Evolutionary conservation across 2,888 invertebrate species (phyloP).

Genomic region (Stenolophus ochropezus): DNA sequence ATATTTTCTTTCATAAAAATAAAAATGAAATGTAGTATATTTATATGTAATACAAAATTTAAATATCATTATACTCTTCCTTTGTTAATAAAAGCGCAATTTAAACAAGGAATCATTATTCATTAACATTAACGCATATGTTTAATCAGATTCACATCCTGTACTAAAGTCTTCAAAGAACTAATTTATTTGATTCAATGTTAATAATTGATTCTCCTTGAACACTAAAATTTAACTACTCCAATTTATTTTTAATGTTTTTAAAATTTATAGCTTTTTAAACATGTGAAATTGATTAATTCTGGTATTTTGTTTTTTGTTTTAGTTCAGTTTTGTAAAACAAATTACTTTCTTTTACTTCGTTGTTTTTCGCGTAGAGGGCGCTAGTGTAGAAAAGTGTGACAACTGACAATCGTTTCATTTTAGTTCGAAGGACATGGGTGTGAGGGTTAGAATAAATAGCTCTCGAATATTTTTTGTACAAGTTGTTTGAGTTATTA

Average conservation of each 20-base stretch:
- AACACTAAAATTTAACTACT: too few species aligned
- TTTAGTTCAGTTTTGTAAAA: background rate
- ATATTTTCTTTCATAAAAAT: slow-evolving; percentile 1
- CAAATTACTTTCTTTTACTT: background rate
- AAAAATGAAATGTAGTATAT: background rate
- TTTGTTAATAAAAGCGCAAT: background rate
- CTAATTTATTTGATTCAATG: too few species aligned
- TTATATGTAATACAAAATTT: slow-evolving; percentile 10
- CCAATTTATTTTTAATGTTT: background rate
- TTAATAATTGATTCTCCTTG: too few species aligned
- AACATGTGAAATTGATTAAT: background rate
- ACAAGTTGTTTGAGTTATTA: background rate
- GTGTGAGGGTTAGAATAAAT: slow-evolving; percentile 45
- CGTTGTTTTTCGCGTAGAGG: background rate
- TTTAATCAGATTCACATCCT: background rate
- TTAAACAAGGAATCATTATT: background rate
- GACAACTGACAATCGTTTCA: slow-evolving; percentile 39
- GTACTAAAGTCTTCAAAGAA: too few species aligned
- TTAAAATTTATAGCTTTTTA: background rate
- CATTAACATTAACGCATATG: background rate
- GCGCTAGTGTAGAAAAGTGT: background rate
- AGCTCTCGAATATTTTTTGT: slow-evolving; percentile 7
- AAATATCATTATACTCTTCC: background rate
- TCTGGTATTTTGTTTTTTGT: background rate
- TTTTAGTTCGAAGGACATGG: slow-evolving; percentile 41